Conservation (phyloP, 2,113 vertebrate genomes). For the Nematolebias whitei region DNA sequence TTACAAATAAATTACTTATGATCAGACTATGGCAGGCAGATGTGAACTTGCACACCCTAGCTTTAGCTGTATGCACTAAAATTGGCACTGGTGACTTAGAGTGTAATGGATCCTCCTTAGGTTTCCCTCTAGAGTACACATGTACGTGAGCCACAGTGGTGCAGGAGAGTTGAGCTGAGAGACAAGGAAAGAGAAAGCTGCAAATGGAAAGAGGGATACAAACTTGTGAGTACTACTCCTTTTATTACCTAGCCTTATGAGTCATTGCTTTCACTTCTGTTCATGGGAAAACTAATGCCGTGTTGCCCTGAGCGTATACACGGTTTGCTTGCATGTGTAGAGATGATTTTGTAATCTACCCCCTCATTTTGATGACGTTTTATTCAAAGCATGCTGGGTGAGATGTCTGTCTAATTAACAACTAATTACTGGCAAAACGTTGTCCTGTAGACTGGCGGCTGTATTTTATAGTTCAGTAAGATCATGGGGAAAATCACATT, state of each 20-base stretch:
- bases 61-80: conserved; percentile 13
- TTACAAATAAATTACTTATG: background rate
- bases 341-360: conserved; percentile 11
- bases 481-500: too few species aligned
- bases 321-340: conserved; percentile 11
- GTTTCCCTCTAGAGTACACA: conserved; percentile 50
- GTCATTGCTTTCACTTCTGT: conserved; percentile 40
- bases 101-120: conserved; percentile 58
- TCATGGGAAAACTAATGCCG: conserved; percentile 16
- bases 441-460: background rate
- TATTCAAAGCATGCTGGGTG: conserved; percentile 14
- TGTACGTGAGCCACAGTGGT: conserved; percentile 38
- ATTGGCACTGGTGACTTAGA: conserved; percentile 21
- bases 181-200: conserved; percentile 51
- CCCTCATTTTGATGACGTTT: conserved; percentile 18
- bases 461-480: background rate
- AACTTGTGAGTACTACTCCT: conserved; percentile 64
- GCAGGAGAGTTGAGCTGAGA: conserved; percentile 11
- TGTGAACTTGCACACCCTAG: conserved; percentile 1
- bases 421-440: too few species aligned
- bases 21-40: background rate
- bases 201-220: conserved; percentile 51
- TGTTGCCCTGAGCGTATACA: conserved; percentile 6
- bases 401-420: background rate
- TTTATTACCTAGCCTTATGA: conserved; percentile 41